phyloP scores from a whole-genome alignment of 2,113 vertebrate species.

The Oostethus manadensis region DNA sequence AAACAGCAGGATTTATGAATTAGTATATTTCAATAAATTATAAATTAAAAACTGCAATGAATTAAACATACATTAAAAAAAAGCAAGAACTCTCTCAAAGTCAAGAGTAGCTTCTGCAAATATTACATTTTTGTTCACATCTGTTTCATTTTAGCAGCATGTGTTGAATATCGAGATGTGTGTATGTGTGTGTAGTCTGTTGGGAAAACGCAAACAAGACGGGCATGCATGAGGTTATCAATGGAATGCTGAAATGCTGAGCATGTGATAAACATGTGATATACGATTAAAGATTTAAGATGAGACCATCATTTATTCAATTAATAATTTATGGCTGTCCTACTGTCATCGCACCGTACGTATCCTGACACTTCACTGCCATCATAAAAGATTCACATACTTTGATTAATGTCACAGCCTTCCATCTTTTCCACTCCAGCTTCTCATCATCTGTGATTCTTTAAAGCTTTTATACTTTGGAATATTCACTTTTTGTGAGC shows the following conservation, averaged over 20 bases:
- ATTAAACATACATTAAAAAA: no score
- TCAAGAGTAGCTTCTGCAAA: no score
- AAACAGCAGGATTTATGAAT: no score
- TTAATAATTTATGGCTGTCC: constrained; percentile 48
- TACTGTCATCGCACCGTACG: constrained; percentile 19
- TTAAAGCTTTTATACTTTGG: constrained; percentile 13
- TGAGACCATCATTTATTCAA: constrained; percentile 48
- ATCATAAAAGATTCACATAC: constrained; percentile 51
- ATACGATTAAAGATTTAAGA: constrained; percentile 2
- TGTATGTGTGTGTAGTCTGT: no score
- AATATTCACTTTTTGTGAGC: neutral
- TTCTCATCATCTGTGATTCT: neutral
- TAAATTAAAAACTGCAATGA: no score
- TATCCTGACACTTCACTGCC: constrained; percentile 3
- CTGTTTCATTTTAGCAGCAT: no score
- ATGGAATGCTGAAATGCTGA: neutral
- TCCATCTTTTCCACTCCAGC: neutral
- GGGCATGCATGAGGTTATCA: no score
- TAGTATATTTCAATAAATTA: no score
- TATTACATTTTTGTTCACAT: no score
- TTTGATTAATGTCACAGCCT: constrained; percentile 36
- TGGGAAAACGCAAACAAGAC: no score
- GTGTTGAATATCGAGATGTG: no score
- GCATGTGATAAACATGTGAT: constrained; percentile 30
- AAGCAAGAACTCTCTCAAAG: no score